These are phyloP conservation scores for Nudaria mundana DNA, from an alignment of 2,888 invertebrate species.

Conservation along the genomic window DNA sequence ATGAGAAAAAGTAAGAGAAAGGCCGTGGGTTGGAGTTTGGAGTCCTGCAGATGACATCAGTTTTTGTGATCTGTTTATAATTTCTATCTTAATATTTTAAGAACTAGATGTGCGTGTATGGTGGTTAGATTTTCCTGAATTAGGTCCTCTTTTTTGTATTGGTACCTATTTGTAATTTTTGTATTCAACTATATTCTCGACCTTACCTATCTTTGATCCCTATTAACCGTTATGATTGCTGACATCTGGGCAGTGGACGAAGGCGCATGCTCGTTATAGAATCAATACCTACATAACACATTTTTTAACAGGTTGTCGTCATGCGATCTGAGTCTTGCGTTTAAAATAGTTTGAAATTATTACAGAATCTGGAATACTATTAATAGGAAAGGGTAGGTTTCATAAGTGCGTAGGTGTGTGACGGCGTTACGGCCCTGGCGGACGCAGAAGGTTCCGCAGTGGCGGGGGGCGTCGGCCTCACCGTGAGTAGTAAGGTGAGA, in stretches of 20 bases:
- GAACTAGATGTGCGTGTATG: no score
- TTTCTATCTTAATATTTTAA: no score
- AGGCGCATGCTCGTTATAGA: slow-evolving; percentile 31
- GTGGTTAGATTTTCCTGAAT: no score
- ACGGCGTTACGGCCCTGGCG: slow-evolving; percentile 64
- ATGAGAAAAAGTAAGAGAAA: no score
- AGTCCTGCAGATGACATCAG: no score
- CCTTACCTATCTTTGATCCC: no score
- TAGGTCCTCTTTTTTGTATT: no score
- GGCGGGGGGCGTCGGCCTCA: slow-evolving; percentile 76
- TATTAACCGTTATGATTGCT: no score
- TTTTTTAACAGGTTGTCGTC: slow-evolving; percentile 25
- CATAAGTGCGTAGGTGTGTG: slow-evolving; percentile 44
- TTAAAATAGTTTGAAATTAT: slow-evolving; percentile 21
- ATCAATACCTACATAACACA: slow-evolving; percentile 37
- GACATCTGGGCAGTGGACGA: neutral
- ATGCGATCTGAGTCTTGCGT: slow-evolving; percentile 29
- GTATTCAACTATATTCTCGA: no score
- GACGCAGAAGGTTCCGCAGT: slow-evolving; percentile 63
- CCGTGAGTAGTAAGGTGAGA: slow-evolving; percentile 76
- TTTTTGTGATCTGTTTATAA: no score
- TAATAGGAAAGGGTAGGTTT: slow-evolving; percentile 32
- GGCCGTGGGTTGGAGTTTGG: no score
- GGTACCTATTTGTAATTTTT: no score
- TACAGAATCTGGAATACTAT: slow-evolving; percentile 18